Percentiles rank a stretch among this genome's conserved stretches.
Evolutionary conservation across 2,888 invertebrate species (phyloP).

Genomic region (Caenorhabditis sp.): DNA sequence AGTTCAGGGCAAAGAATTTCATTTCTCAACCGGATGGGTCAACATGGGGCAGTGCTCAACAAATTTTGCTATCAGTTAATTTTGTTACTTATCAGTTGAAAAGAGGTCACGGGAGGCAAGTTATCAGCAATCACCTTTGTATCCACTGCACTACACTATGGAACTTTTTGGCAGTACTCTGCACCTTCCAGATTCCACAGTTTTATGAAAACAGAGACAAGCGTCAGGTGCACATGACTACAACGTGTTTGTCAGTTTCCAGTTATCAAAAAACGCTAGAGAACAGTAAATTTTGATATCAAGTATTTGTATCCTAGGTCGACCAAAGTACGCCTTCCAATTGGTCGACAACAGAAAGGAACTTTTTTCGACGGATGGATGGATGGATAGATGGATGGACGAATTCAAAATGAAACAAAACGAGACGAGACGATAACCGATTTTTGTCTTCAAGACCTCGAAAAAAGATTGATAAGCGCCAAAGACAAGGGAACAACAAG

Average conservation of each 20-base stretch:
- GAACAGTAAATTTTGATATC: neutral
- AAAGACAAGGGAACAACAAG: neutral
- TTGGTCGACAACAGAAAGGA: slow-evolving; percentile 12
- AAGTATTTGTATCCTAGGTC: slow-evolving; percentile 36
- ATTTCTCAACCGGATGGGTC: slow-evolving; percentile 6
- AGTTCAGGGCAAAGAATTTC: slow-evolving; percentile 4
- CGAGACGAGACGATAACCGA: slow-evolving; percentile 29
- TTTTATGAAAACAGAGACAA: neutral
- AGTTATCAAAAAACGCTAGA: slow-evolving; percentile 10
- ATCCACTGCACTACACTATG: slow-evolving; percentile 13
- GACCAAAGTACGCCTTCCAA: slow-evolving; percentile 52
- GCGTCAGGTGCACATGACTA: slow-evolving; percentile 49
- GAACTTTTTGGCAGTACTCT: slow-evolving; percentile 21
- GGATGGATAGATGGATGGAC: too few species aligned
- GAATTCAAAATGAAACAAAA: slow-evolving; percentile 1
- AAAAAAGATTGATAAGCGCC: neutral
- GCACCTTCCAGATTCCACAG: slow-evolving; percentile 32
- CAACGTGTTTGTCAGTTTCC: slow-evolving; percentile 46
- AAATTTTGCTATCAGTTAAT: neutral
- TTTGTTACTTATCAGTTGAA: slow-evolving; percentile 26
- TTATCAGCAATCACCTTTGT: too few species aligned
- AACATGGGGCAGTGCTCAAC: too few species aligned
- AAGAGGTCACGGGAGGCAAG: slow-evolving; percentile 29
- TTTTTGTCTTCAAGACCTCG: slow-evolving; percentile 26
- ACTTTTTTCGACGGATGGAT: too few species aligned